Evolutionary conservation across 2,113 vertebrate genomes (phyloP), one percentile per base, ranked within the genome.

Genomic region (Chloropsis hardwickii): DNA sequence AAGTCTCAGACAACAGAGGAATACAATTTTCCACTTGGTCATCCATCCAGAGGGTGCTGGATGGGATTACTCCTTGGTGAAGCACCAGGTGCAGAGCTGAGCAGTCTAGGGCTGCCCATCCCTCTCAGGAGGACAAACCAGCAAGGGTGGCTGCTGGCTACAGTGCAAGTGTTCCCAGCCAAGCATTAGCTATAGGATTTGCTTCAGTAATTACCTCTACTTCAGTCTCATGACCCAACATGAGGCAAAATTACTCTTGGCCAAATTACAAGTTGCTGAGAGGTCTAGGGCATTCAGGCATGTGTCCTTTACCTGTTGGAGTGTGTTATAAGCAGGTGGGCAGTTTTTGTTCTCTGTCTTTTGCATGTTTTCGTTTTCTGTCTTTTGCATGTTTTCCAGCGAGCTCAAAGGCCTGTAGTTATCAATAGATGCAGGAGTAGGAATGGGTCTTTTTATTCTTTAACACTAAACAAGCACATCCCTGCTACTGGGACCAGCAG

Each of bases 141-240:
- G 72, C 60, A 33, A 86, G 53, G n/a, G 14, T 61, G 67, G 48
- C 92, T 90, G 56, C 86, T 86, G 80, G 53, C 56, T 94, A 4
- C 69, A 74, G 24, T 48, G 80, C 31, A 86, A 64, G 51, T 81
- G 67, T 50, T 93, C 92, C 77, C 88, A 93, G 90, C 56, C 58
- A 64, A 84, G 50, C 90, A 81, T 88, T 92, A 93, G 72, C 88
- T 90, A 60, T 93, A 92, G 80, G 86, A 88, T 86, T 86, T 94
- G 95, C 90, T 95, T 96, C 95, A 96, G 76, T 95, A 95, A 81
- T 90, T 96, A 81, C 82, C 80, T 93, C 56, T 79, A 44, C 80
- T 92, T 88, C 58, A 72, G 93, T 96, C 94, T 96, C 81, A 94
- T 95, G 95, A 96, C 86, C 64, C 90, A 96, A 94, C 67, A 86